These are phyloP conservation scores for Syncerus caffer DNA, from an alignment of 2,797 vertebrate species.

Conservation along the genomic window DNA sequence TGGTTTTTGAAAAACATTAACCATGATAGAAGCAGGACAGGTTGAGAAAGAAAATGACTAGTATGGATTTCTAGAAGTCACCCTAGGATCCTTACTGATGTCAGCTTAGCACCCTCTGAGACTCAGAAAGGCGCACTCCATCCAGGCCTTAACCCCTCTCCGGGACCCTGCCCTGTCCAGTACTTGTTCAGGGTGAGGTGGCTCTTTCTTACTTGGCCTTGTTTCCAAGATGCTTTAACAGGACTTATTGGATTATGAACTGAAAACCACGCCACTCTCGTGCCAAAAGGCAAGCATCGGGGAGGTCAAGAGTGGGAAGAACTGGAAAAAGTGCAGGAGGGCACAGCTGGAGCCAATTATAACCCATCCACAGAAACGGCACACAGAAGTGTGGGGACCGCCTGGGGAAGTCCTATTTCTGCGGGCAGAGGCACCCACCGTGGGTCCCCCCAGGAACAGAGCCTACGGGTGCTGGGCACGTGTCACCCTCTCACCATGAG, in stretches of 20 bases:
- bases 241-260: not conserved
- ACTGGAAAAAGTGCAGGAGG: not conserved
- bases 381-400: accelerated
- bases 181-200: accelerated
- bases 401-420: not conserved
- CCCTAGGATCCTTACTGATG: not conserved
- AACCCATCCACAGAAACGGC: not conserved
- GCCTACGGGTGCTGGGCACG: accelerated
- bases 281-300: not conserved
- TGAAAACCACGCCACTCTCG: not conserved
- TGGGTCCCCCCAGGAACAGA: too few relatives aligned
- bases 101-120: not conserved
- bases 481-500: not conserved
- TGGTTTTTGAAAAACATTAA: not conserved
- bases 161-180: not conserved
- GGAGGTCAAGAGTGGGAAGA: not conserved
- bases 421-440: accelerated
- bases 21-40: not conserved
- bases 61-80: not conserved
- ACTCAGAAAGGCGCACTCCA: accelerated
- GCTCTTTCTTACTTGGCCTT: not conserved
- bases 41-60: not conserved
- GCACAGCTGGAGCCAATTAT: not conserved
- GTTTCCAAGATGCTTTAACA: not conserved
- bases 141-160: not conserved